A percentile compares a stretch with the other conserved stretches of the same genome.
Evolutionary conservation across 2,888 invertebrate species (phyloP).

Genomic region (Drosophila ustulata): DNA sequence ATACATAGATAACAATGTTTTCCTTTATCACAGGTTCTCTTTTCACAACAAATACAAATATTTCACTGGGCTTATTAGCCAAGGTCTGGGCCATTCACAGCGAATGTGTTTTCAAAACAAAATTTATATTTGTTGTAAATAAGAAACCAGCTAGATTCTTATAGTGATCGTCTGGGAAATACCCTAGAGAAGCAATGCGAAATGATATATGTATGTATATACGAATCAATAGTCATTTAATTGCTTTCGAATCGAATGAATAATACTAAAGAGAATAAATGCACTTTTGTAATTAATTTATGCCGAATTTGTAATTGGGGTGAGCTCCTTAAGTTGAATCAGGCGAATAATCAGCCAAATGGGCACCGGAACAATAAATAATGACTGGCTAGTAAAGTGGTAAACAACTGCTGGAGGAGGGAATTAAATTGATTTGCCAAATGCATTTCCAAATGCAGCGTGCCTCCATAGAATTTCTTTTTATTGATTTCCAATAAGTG

Average conservation of each 20-base stretch:
- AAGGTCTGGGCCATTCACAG: constrained; percentile 34
- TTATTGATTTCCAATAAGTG: constrained; percentile 21
- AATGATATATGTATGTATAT: background rate
- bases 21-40: constrained; percentile 25
- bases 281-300: background rate
- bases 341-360: background rate
- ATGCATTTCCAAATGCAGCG: constrained; percentile 27
- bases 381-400: background rate
- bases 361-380: background rate
- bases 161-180: background rate
- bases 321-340: background rate
- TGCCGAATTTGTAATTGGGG: background rate
- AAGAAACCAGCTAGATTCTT: no score
- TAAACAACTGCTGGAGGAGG: constrained; percentile 1
- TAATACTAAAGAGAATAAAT: background rate
- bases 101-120: constrained; percentile 4
- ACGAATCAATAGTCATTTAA: no score
- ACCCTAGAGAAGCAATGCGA: background rate
- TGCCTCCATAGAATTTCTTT: background rate
- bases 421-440: constrained; percentile 5
- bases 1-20: constrained; percentile 36
- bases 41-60: constrained; percentile 17
- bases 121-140: background rate
- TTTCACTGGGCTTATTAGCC: constrained; percentile 23
- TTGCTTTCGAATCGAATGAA: background rate